Base-by-base conservation (phyloP, 1,140 invertebrate species). In the Solenopsis fugax region DNA sequence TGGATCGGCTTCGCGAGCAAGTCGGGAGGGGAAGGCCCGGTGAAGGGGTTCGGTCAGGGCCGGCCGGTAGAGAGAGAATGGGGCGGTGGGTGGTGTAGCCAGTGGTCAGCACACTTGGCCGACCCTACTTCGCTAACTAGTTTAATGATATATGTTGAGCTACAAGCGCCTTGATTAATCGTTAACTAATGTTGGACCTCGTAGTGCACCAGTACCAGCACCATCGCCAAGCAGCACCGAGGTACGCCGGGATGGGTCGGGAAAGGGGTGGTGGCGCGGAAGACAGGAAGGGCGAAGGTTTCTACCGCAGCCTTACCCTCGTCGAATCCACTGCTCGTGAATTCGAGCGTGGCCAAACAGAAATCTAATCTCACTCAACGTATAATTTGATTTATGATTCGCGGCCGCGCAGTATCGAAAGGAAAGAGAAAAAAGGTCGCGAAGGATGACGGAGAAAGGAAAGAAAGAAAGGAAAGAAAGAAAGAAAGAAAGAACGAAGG, bases 91-190 rank as follows among this genome's bases (percentile, higher is more conserved):
- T 90, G 90, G 90, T 91, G 91, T 91, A 91, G 93, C 93, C 94
- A 95, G 94, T 95, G 94, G 95, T 95, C 94, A 95, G 95, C 95
- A 95, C 95, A 95, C 95, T 95, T 95, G 95, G 94, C 93, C 94
- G 93, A 95, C 94, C 95, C 95, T 95, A 95, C 94, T 95, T 95
- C 94, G 95, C 94, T 95, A 95, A 95, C 95, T 95, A 95, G 95
- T 95, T 95, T 95, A 95, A 95, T 95, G 95, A 95, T 95, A 95
- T 95, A 95, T 95, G 94, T 95, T 95, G 94, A 95, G 94, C 94
- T 95, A 95, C 94, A 95, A 95, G 94, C 94, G 94, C 95, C 94
- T 95, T 95, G 94, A 95, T 95, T 95, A 95, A 95, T 95, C 95
- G 95, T 95, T 95, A 95, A 95, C 94, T 95, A 95, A 95, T 95